Base-by-base conservation (phyloP, 2,888 invertebrate genomes). In the Drosophila pseudotalamancana region DNA sequence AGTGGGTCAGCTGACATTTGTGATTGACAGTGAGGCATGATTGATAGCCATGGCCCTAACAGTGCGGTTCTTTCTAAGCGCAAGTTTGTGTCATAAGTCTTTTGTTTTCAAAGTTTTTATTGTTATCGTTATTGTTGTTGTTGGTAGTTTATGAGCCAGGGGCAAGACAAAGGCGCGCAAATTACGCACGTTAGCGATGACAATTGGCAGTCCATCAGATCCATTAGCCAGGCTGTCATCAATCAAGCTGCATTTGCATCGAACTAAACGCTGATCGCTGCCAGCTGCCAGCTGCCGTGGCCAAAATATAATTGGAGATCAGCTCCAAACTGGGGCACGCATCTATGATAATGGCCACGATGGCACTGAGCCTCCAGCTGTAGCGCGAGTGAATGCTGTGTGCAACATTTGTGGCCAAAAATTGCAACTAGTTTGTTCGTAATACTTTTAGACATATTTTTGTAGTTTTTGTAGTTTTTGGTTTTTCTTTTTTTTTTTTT, bases 181-280 rank as follows among this genome's bases (percentile, higher is more conserved):
- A 79, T 67, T 56, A 77, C 57, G 54, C 60, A 54, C 59, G 45
- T 55, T 77, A 84, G 68, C 78, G 69, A 64, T 64, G 73, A 40
- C 75, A 70, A 56, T 74, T 75, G 63, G 37, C 68, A 62, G 81
- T 61, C 39, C 43, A 67, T 46, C 53, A 39, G 49, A 25, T 19
- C 48, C 35, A 57, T 54, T 53, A 39, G 54, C 14, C 31, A 37
- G 18, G 6, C 3, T 25, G 55, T 55, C 85, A 80, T 87, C 50
- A 87, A 87, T 84, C 74, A 84, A 64, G 59, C 62, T 81, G 71
- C 71, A 83, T 83, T 87, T 80, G 87, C 83, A 85, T 69, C 21
- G 32, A 31, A 34, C n/a, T n/a, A n/a, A n/a, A n/a, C n/a, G n/a
- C n/a, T n/a, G n/a, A n/a, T n/a, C n/a, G 42, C 32, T 19, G 35